Base-by-base conservation (phyloP, 2,797 vertebrate species). In the Carduelis carduelis region DNA sequence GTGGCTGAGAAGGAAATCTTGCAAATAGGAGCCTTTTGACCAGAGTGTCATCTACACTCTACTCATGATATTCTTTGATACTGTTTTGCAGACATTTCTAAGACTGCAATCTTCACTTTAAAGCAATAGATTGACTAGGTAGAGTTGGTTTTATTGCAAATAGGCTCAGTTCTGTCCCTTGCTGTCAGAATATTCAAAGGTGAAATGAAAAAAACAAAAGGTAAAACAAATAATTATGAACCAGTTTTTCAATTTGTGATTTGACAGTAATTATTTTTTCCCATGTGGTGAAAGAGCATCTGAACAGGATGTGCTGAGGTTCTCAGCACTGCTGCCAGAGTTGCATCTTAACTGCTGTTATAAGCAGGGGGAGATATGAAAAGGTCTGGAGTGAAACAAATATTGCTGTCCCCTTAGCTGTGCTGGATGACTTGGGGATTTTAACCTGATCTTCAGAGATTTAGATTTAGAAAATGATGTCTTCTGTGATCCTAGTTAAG, bases 361-460 rank as follows among this genome's bases (percentile, higher is more conserved):
- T 27, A 53, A 87, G n/a, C n/a, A 46, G 49, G n/a, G 34, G 57
- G n/a, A 69, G 39, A 43, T 61, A 20, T 87, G 56, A 49, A 66
- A 7, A 41, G 2, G 4, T 57, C 22, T 76, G 34, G 17, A 82
- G 14, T 52, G 56, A 84, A 65, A 34, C 8, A 53, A 75, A n/a
- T 60, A 57, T 15, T 69, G 14, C n/a, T 69, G n/a, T 14, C 15
- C 22, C 39, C 12, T 81, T 43, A 78, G 37, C 49, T 50, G 1
- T 63, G n/a, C 22, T 56, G 75, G 50, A 15, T 66, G 56, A 32
- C 8, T 13, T 0, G 0, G 11, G 20, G 23, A 41, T 61, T 92
- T 64, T 75, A 78, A 75, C 27, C 8, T 46, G 26, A 14, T 27
- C 37, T 78, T 77, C 59, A 35, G 44, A 65, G 35, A 60, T 19